These are phyloP conservation scores for Balaenoptera acutorostrata DNA, from an alignment of 2,113 vertebrate genomes.

Conservation along the genomic window DNA sequence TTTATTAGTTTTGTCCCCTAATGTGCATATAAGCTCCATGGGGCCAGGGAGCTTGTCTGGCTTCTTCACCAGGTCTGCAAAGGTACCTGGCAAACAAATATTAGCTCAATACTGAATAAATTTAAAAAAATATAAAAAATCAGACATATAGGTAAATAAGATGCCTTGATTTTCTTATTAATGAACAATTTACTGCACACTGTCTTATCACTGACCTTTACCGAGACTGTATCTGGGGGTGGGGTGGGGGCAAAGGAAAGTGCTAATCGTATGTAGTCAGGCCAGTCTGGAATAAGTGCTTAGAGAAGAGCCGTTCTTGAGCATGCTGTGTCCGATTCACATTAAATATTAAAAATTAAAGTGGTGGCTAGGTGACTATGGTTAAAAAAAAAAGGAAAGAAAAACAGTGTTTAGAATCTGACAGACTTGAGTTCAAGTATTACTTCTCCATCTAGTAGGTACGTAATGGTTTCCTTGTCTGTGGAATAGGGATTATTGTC, in stretches of 20 bases:
- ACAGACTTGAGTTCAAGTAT: background rate
- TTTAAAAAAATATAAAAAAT: background rate
- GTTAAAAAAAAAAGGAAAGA: background rate
- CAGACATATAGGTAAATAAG: background rate
- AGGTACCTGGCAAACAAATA: background rate
- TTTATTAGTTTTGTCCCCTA: background rate
- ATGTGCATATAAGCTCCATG: background rate
- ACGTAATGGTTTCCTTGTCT: background rate
- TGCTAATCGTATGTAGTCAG: background rate
- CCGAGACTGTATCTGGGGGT: background rate
- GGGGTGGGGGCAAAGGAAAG: background rate
- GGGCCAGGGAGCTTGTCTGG: background rate
- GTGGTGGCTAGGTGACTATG: background rate
- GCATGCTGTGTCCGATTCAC: background rate
- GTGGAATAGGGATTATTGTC: background rate
- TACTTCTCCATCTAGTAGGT: background rate
- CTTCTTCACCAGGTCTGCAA: background rate
- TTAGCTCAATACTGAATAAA: background rate
- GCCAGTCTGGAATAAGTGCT: background rate
- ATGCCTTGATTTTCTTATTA: background rate
- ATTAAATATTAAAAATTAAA: background rate
- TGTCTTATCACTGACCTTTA: background rate
- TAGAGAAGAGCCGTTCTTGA: background rate
- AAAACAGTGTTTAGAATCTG: background rate
- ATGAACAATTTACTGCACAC: background rate